Evolutionary conservation across 2,113 vertebrate species (phyloP), one percentile per base, ranked within the genome.

Genomic region (Chaetorhynchus papuensis): DNA sequence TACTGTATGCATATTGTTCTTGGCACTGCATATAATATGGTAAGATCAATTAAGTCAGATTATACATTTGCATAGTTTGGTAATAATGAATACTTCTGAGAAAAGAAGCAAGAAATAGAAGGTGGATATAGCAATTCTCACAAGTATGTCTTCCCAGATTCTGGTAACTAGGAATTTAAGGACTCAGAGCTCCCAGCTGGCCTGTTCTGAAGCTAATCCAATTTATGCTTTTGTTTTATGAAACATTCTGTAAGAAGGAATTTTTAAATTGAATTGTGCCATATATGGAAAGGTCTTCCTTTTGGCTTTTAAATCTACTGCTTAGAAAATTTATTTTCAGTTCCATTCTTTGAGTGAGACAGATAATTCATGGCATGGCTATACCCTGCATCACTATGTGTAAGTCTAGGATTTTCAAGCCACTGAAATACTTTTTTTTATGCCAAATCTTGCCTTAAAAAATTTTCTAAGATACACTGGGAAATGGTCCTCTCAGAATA

Each of bases 301-400:
- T 89, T 70, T 85, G 26, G 61, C 14, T 82, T 82, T 90, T 42
- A 76, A 57, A 57, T 79, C 21, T 86, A 26, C 27, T 49, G 16
- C 31, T 63, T 63, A 44, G 42, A 63, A 59, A 72, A 49, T 42
- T 68, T 20, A 45, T 68, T 91, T 89, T 49, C 11, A 42, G 1
- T 80, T 83, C 15, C 3, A 9, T 76, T 87, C 11, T 76, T 71
- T 68, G 49, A 56, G 11, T 33, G 47, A 76, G 47, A 49, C 19
- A 37, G 14, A 7, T 61, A 57, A 76, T 57, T 61, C 23, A 13
- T n/a, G 20, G 6, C 15, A 18, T 45, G 23, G 20, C 10, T 45
- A 14, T 64, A 28, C 15, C 2, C 5, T 0, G 0, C 59, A 54
- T 60, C 6, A 31, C 15, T 89, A 5, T 56, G 26, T 3, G 0